phyloP scores from a whole-genome alignment of 1,140 invertebrate genomes.

The Branchinecta lindahli region DNA sequence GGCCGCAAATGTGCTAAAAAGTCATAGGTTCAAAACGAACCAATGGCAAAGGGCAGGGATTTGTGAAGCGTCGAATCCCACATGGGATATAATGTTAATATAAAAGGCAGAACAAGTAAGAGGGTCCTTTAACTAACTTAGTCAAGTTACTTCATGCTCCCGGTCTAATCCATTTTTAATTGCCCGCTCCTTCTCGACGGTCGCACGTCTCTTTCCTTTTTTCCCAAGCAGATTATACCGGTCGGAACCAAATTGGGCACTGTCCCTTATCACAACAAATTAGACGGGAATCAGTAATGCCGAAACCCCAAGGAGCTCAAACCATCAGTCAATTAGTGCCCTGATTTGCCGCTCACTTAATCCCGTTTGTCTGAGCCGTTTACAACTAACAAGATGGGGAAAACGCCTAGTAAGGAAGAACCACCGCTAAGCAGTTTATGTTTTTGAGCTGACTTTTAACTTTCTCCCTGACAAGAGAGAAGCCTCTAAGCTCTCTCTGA shows the following conservation, averaged over 20 bases:
- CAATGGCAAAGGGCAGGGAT: too few species aligned
- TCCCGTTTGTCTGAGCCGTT: constrained; percentile 2
- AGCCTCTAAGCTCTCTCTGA: too few species aligned
- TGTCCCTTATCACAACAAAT: constrained; percentile 7
- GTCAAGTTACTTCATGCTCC: background rate
- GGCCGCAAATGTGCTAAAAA: too few species aligned
- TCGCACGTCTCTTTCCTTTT: background rate
- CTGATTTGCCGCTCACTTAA: constrained; percentile 2
- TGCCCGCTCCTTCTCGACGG: background rate
- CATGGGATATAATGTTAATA: too few species aligned
- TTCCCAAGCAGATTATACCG: background rate
- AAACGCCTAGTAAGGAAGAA: too few species aligned
- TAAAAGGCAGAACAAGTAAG: background rate
- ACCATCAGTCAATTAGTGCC: constrained; percentile 7
- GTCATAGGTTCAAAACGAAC: too few species aligned
- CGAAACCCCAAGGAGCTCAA: background rate
- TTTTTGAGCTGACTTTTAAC: too few species aligned
- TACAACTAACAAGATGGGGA: background rate
- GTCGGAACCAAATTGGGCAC: background rate
- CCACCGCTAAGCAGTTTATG: too few species aligned
- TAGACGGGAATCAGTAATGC: background rate
- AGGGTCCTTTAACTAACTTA: background rate
- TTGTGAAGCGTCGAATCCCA: too few species aligned
- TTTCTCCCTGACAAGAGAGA: too few species aligned
- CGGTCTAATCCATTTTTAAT: background rate